phyloP scores from a whole-genome alignment of 2,113 vertebrate species.

The Apaloderma vittatum region DNA sequence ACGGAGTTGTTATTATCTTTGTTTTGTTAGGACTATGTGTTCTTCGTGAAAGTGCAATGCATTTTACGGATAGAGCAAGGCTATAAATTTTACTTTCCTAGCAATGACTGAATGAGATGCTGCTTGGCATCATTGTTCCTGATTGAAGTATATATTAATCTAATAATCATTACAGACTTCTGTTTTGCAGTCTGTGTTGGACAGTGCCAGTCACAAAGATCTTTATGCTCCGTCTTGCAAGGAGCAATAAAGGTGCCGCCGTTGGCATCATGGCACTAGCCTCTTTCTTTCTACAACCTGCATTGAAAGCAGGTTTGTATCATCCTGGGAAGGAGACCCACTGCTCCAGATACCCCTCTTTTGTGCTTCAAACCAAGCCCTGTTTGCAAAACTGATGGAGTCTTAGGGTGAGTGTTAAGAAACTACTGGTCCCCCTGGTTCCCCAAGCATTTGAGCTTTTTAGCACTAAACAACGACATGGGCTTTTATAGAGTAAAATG shows the following conservation, averaged over 20 bases:
- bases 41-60: neutral
- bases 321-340: neutral
- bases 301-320: neutral
- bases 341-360: neutral
- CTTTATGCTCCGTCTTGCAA: neutral
- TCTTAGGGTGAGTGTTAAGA: neutral
- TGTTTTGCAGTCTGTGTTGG: neutral
- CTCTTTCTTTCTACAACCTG: neutral
- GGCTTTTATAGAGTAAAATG: neutral
- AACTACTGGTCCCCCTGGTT: neutral
- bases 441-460: neutral
- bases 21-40: constrained; percentile 48
- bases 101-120: neutral
- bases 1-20: constrained; percentile 18
- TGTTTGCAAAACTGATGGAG: neutral
- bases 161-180: neutral
- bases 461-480: neutral
- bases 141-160: neutral
- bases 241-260: neutral
- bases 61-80: neutral
- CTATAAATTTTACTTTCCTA: neutral
- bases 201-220: neutral
- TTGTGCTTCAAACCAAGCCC: neutral
- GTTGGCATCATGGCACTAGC: neutral
- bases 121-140: neutral